These are phyloP conservation scores for Lithobates sylvaticus DNA, from an alignment of 2,797 vertebrate genomes.

Conservation along the genomic window DNA sequence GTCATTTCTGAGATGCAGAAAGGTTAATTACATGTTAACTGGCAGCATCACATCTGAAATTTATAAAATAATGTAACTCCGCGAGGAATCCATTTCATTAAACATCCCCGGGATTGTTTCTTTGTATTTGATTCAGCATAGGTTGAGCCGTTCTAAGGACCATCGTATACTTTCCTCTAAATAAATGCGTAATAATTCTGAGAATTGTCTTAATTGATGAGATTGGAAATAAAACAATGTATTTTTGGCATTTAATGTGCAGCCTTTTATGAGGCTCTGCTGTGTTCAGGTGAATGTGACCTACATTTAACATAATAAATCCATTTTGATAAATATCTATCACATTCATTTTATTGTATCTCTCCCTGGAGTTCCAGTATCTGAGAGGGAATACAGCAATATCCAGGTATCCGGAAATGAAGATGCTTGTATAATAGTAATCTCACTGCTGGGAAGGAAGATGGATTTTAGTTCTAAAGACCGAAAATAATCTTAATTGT, in stretches of 20 bases:
- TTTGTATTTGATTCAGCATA: neutral
- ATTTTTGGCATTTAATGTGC: neutral
- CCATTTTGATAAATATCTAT: neutral
- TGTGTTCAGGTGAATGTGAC: neutral
- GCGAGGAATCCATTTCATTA: neutral
- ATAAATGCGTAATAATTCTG: neutral
- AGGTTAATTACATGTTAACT: slow-evolving; percentile 1
- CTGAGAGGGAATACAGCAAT: neutral
- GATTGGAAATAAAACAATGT: neutral
- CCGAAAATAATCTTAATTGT: too few relatives aligned
- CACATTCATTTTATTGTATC: neutral
- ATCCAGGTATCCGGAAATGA: neutral
- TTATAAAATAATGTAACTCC: neutral
- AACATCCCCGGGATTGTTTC: neutral
- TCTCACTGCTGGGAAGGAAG: neutral
- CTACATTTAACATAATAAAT: neutral
- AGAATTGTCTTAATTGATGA: slow-evolving; percentile 2
- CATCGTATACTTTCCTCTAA: neutral
- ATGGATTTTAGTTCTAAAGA: too few relatives aligned
- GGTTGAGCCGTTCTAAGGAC: too few relatives aligned
- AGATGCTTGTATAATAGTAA: neutral
- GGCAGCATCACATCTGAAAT: neutral
- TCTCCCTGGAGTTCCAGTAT: neutral
- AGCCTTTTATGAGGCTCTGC: neutral
- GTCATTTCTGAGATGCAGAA: neutral